Conservation (phyloP, 2,113 vertebrate species). For the Cranoglanis bouderius region DNA sequence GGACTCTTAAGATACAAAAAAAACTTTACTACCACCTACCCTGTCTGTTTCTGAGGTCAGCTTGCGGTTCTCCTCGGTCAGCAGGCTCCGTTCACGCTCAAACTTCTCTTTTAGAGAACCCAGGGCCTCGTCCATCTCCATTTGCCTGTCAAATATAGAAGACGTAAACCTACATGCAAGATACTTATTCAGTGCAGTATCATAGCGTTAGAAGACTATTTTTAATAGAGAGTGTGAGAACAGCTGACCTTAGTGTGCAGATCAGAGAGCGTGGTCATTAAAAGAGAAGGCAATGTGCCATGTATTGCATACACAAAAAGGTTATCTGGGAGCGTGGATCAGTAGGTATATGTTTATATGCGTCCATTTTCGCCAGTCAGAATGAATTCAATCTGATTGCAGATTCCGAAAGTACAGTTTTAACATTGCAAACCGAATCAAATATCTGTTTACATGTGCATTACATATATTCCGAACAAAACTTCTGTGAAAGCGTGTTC, state of each 20-base stretch:
- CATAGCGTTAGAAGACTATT: background rate
- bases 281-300: background rate
- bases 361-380: too few relatives aligned
- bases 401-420: too few relatives aligned
- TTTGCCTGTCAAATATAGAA: slow-evolving; percentile 73
- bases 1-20: background rate
- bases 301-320: background rate
- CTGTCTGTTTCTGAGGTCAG: slow-evolving; percentile 83
- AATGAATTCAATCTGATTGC: too few relatives aligned
- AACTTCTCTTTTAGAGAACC: slow-evolving; percentile 82
- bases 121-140: slow-evolving; percentile 85
- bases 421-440: too few relatives aligned
- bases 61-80: slow-evolving; percentile 89
- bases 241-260: background rate
- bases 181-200: background rate
- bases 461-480: too few relatives aligned
- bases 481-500: too few relatives aligned
- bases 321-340: background rate
- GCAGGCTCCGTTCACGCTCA: slow-evolving; percentile 83
- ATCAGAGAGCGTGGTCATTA: background rate
- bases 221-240: background rate
- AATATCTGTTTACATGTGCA: too few relatives aligned
- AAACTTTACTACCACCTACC: slow-evolving; percentile 67
- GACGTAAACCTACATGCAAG: background rate
- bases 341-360: too few relatives aligned